Conservation (phyloP, 1,140 invertebrate species). For the Myzus persicae region DNA sequence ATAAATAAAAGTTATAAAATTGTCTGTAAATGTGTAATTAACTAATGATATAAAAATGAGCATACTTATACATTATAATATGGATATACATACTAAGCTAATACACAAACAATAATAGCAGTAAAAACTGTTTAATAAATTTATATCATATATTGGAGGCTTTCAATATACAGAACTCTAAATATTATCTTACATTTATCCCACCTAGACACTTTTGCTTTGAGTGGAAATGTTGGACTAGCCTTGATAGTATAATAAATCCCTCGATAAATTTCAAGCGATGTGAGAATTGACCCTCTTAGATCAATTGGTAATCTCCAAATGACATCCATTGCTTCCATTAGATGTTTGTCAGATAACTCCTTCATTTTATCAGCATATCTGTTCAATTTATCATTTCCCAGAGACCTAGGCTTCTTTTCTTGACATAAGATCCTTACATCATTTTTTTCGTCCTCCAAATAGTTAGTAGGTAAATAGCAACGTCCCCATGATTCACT, state of each 20-base stretch:
- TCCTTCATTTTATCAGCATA: background rate
- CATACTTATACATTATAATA: too few species aligned
- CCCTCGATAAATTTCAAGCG: background rate
- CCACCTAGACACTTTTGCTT: background rate
- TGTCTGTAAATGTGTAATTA: too few species aligned
- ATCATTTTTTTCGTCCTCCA: slow-evolving; percentile 27
- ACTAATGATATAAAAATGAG: too few species aligned
- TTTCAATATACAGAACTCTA: background rate
- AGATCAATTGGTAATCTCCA: background rate
- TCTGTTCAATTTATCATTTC: slow-evolving; percentile 28
- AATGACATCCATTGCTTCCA: background rate
- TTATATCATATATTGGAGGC: background rate
- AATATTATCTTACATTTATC: background rate
- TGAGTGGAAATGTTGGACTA: background rate
- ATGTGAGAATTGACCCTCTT: background rate
- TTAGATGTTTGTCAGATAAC: background rate
- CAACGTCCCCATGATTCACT: slow-evolving; percentile 18
- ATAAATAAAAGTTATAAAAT: too few species aligned
- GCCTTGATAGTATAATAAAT: background rate
- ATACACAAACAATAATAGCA: too few species aligned
- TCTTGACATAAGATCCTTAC: slow-evolving; percentile 19
- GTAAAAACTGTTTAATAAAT: background rate
- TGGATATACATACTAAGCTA: too few species aligned
- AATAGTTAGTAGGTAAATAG: slow-evolving; percentile 21
- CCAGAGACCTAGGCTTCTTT: slow-evolving; percentile 17